Conservation (phyloP, 2,113 vertebrate genomes). For the Illadopsis cleaveri region DNA sequence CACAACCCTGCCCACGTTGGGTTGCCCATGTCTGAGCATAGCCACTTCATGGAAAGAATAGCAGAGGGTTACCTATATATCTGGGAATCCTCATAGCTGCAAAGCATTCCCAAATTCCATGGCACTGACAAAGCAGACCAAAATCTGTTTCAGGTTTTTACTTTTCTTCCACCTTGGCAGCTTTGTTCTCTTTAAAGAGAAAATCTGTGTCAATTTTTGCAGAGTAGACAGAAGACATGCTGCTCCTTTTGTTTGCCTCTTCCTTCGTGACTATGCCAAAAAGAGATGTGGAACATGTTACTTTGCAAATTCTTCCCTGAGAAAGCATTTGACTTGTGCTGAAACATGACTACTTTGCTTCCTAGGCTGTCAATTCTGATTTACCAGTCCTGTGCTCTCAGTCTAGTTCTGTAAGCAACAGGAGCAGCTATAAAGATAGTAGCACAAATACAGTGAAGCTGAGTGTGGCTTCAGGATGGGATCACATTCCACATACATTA, state of each 20-base stretch:
- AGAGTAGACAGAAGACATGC: neutral
- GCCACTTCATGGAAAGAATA: neutral
- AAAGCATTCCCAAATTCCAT: neutral
- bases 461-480: neutral
- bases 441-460: neutral
- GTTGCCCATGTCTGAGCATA: neutral
- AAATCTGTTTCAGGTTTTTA: neutral
- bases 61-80: neutral
- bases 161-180: neutral
- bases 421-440: neutral
- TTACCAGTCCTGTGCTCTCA: neutral
- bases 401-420: neutral
- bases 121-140: neutral
- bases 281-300: neutral
- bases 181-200: neutral
- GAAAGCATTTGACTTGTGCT: neutral
- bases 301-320: slow-evolving; percentile 1
- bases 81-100: neutral
- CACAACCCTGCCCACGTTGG: neutral
- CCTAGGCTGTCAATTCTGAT: neutral
- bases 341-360: neutral
- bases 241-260: neutral
- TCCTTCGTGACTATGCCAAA: neutral
- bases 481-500: neutral
- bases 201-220: neutral